phyloP scores from a whole-genome alignment of 2,797 vertebrate species.

The Pangasius larnaudii region DNA sequence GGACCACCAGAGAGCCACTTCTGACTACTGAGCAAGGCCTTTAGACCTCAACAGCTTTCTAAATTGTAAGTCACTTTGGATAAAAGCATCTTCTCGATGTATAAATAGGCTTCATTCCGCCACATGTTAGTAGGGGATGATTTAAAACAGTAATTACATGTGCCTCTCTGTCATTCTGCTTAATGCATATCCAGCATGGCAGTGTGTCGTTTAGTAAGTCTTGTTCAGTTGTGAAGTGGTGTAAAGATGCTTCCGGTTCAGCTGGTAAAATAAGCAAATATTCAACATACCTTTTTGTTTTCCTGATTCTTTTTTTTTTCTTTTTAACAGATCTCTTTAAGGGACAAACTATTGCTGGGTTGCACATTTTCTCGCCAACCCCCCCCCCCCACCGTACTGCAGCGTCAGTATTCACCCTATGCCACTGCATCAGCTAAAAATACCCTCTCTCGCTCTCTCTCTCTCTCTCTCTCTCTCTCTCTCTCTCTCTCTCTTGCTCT shows the following conservation, averaged over 20 bases:
- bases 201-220: not conserved
- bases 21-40: not conserved
- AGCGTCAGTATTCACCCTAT: constrained; percentile 39
- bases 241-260: not conserved
- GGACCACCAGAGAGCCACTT: not conserved
- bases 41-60: not conserved
- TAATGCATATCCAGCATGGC: not conserved
- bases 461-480: not conserved
- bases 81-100: not conserved
- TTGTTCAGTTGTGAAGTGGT: not conserved
- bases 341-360: constrained; percentile 4
- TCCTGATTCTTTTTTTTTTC: not conserved
- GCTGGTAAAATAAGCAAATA: not conserved
- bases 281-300: constrained; percentile 7
- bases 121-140: not conserved
- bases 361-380: not conserved
- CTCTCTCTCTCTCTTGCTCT: not conserved
- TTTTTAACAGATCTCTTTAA: not conserved
- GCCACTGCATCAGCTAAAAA: constrained; percentile 41
- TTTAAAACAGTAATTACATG: not conserved
- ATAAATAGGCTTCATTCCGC: not conserved
- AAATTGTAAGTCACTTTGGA: not conserved
- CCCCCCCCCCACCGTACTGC: constrained; percentile 30
- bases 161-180: not conserved
- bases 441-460: not conserved